Percentiles rank a stretch among this genome's conserved stretches.
Conservation (phyloP, 35 echinoderm and acorn worm genomes). For the Ophioderma brevispina region DNA sequence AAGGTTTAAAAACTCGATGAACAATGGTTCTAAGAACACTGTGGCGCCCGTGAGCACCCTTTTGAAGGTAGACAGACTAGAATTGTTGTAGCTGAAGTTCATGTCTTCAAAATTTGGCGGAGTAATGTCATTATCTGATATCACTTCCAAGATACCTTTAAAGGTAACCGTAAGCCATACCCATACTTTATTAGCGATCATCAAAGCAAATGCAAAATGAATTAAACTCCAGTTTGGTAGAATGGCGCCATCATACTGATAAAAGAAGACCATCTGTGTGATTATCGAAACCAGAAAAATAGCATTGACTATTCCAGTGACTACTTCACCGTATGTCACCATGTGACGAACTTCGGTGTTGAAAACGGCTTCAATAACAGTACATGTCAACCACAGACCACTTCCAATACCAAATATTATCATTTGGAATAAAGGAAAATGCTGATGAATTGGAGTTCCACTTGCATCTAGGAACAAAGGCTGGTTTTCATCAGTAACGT, state of each 20-base stretch:
- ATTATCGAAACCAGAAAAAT: background rate
- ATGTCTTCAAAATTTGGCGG: too few relatives aligned
- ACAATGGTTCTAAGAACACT: background rate
- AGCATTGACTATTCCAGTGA: background rate
- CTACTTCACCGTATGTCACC: background rate
- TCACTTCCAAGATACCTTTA: background rate
- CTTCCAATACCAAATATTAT: background rate
- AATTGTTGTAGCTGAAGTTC: too few relatives aligned
- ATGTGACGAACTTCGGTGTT: too few relatives aligned
- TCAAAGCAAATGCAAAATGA: background rate
- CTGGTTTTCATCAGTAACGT: background rate
- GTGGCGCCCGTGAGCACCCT: background rate
- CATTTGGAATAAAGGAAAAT: background rate
- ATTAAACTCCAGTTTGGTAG: background rate
- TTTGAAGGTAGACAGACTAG: too few relatives aligned
- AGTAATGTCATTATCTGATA: background rate
- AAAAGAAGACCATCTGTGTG: background rate
- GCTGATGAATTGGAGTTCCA: background rate
- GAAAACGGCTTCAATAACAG: background rate
- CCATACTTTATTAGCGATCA: constrained; percentile 3
- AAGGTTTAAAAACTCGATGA: background rate
- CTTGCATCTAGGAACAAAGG: background rate
- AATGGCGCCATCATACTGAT: background rate
- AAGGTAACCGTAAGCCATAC: background rate
- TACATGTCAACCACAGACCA: background rate